A percentile compares a stretch with the other conserved stretches of the same genome.
Conservation (phyloP, 2,797 vertebrate species). For the Pseudotriccus pelzelni region DNA sequence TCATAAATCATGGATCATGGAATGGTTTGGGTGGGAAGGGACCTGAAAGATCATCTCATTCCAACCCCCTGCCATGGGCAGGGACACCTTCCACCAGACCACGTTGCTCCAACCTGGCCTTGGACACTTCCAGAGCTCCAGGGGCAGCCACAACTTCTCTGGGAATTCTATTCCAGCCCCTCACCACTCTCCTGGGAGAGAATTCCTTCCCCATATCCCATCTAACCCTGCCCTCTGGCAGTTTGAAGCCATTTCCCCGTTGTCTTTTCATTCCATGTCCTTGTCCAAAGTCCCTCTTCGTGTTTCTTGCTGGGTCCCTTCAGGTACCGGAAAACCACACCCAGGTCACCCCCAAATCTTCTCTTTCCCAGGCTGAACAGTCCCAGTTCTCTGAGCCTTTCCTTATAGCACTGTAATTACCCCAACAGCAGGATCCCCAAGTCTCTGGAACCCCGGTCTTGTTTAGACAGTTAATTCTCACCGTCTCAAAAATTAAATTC, state of each 20-base stretch:
- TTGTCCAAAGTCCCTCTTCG: not conserved
- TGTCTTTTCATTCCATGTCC: not conserved
- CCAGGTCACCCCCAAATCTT: not conserved
- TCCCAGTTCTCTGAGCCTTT: not conserved
- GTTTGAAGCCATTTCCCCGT: not conserved
- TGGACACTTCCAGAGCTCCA: too few relatives aligned
- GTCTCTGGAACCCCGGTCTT: not conserved
- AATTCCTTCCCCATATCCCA: not conserved
- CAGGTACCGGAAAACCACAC: not conserved
- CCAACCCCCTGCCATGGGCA: not conserved
- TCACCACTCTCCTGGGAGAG: not conserved
- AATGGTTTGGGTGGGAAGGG: not conserved
- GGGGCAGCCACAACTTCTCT: not conserved
- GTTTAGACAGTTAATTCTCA: not conserved
- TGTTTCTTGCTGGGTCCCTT: not conserved
- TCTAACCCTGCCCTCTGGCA: not conserved
- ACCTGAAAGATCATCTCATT: not conserved
- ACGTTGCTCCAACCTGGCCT: not conserved
- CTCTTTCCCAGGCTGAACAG: not conserved
- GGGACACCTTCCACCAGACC: fast-evolving
- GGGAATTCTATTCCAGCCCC: not conserved
- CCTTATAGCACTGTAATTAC: not conserved
- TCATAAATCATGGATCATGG: not conserved
- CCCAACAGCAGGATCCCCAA: not conserved
- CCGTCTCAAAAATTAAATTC: not conserved